Percentiles rank a stretch among this genome's conserved stretches.
Evolutionary conservation across 2,113 vertebrate species (phyloP).

Genomic region (Rhinoptilus africanus): DNA sequence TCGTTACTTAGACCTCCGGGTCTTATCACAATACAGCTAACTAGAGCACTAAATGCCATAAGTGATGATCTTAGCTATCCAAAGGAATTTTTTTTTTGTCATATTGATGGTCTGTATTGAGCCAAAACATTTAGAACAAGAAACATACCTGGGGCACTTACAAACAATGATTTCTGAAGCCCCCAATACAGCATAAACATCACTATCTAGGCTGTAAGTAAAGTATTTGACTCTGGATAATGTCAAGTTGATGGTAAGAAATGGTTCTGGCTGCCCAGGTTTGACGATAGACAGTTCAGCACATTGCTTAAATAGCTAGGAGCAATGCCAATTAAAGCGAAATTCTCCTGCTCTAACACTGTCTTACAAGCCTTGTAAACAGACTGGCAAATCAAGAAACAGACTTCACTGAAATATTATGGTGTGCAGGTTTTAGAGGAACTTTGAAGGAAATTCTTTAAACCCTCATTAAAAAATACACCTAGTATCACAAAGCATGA

Average conservation of each 20-base stretch:
- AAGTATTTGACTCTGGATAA: not conserved
- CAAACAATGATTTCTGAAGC: not conserved
- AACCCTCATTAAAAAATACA: constrained; percentile 38
- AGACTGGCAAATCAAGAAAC: constrained; percentile 47
- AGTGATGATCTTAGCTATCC: not conserved
- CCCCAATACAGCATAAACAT: not conserved
- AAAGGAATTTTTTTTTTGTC: not conserved
- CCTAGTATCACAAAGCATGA: not conserved
- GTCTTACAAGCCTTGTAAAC: constrained; percentile 50
- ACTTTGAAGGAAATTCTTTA: constrained; percentile 44
- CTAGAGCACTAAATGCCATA: not conserved
- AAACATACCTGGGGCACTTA: not conserved
- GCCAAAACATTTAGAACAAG: not conserved
- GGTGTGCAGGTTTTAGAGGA: constrained; percentile 28
- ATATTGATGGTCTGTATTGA: not conserved
- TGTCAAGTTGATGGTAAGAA: constrained; percentile 12
- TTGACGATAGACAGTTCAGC: constrained; percentile 62
- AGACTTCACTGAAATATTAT: constrained; percentile 24
- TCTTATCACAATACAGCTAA: not conserved
- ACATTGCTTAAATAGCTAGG: constrained; percentile 68
- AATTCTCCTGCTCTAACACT: constrained; percentile 30
- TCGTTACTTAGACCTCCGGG: not conserved
- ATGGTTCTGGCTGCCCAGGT: constrained; percentile 27
- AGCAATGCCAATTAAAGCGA: constrained; percentile 67
- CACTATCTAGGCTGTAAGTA: not conserved